A percentile compares a stretch with the other conserved stretches of the same genome.
Evolutionary conservation across 2,797 vertebrate genomes (phyloP).

Genomic region (Melanotaenia trifasciata): DNA sequence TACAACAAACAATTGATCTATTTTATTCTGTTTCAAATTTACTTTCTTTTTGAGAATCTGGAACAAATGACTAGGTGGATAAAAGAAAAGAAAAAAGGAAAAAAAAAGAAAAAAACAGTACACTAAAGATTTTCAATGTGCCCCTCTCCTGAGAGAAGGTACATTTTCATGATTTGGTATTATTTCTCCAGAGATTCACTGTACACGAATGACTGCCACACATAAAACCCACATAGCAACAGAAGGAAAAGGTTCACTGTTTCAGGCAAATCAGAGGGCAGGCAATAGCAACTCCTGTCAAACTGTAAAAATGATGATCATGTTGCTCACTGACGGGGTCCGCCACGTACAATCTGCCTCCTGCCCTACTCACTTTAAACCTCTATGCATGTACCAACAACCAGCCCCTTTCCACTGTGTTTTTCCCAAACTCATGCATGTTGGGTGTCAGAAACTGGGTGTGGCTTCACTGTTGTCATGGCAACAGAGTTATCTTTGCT

Average conservation of each 20-base stretch:
- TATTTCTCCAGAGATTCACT: not conserved
- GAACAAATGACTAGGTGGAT: too few relatives aligned
- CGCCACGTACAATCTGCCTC: constrained; percentile 1
- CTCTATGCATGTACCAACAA: constrained; percentile 31
- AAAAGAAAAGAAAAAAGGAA: not conserved
- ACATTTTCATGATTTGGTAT: not conserved
- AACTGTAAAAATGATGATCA: constrained; percentile 1
- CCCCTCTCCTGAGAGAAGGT: not conserved
- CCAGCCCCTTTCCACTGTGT: constrained; percentile 25
- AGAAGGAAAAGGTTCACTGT: not conserved
- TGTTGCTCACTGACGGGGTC: not conserved
- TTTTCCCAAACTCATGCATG: constrained; percentile 41
- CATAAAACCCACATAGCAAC: not conserved
- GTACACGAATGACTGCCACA: not conserved
- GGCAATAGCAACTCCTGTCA: not conserved
- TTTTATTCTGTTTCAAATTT: not conserved
- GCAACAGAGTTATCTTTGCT: constrained; percentile 65
- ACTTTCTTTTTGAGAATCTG: too few relatives aligned
- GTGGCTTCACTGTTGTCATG: constrained; percentile 76
- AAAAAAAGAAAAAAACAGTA: not conserved
- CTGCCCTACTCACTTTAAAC: constrained; percentile 30
- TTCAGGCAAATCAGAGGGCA: not conserved
- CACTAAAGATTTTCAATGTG: not conserved
- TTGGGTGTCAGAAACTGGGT: constrained; percentile 58
- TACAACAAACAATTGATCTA: not conserved